These are phyloP conservation scores for Acrocephalus arundinaceus DNA, from an alignment of 2,113 vertebrate species.

Conservation along the genomic window DNA sequence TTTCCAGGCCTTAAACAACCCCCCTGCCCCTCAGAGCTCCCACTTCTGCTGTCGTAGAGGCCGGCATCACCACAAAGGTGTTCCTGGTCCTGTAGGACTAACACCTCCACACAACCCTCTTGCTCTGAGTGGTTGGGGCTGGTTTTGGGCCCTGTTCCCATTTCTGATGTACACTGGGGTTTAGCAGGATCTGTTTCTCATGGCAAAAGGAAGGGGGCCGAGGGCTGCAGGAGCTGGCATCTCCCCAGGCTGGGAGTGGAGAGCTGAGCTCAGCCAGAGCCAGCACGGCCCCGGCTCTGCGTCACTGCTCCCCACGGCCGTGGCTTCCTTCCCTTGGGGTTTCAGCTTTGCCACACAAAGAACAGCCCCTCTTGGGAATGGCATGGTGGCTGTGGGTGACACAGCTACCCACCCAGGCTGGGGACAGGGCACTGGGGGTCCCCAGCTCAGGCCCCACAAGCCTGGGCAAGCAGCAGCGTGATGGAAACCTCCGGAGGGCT, in stretches of 20 bases:
- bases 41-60: not conserved
- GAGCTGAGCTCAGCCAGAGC: not conserved
- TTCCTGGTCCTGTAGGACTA: not conserved
- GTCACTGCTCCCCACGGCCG: rapidly evolving
- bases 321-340: not conserved
- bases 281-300: rapidly evolving
- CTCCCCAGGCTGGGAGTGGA: not conserved
- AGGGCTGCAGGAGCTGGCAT: not conserved
- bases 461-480: rapidly evolving
- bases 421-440: not conserved
- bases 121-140: not conserved
- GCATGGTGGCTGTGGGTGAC: rapidly evolving
- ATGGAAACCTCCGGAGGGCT: not conserved
- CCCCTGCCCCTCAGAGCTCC: not conserved
- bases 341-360: not conserved
- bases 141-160: not conserved
- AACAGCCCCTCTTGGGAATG: rapidly evolving
- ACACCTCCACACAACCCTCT: not conserved
- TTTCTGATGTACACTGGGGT: not conserved
- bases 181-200: not conserved
- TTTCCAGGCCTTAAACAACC: not conserved
- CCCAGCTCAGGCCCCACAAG: not conserved
- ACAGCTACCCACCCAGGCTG: not conserved
- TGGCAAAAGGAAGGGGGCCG: not conserved
- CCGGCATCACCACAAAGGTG: not conserved